These are phyloP conservation scores for Drosophila pectinifera DNA, from an alignment of 1,140 invertebrate species.

Conservation along the genomic window DNA sequence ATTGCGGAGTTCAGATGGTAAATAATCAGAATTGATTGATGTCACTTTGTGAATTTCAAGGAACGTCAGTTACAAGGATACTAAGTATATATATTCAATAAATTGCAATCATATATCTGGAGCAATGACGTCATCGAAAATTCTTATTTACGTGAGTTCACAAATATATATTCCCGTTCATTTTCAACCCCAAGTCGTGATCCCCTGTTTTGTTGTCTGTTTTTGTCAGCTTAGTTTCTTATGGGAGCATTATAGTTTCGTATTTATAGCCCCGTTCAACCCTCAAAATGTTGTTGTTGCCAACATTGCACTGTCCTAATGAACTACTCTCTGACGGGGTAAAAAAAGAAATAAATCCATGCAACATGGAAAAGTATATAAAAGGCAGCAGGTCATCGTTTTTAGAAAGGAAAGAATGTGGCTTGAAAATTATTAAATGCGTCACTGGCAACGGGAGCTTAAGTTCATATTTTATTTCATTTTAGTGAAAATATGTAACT, in stretches of 20 bases:
- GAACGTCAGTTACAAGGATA: not conserved
- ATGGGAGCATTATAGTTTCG: slow-evolving; percentile 43
- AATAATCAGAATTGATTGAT: slow-evolving; percentile 44
- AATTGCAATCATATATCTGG: slow-evolving; percentile 31
- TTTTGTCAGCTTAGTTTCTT: slow-evolving; percentile 52
- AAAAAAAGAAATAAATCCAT: slow-evolving; percentile 26
- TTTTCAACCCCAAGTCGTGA: slow-evolving; percentile 41
- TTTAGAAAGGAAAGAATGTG: not conserved
- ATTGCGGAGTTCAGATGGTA: slow-evolving; percentile 26
- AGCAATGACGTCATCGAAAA: slow-evolving; percentile 44
- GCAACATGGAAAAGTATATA: slow-evolving; percentile 41
- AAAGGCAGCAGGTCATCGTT: slow-evolving; percentile 24
- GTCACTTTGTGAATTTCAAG: too few relatives aligned
- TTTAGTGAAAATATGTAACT: too few relatives aligned
- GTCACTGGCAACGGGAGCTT: not conserved
- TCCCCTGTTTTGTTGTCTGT: slow-evolving; percentile 49
- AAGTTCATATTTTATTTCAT: not conserved
- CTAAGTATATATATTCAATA: slow-evolving; percentile 10
- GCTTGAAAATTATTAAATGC: not conserved
- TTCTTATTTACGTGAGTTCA: slow-evolving; percentile 34
- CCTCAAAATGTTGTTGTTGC: slow-evolving; percentile 46
- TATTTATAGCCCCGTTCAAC: slow-evolving; percentile 51
- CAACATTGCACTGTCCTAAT: slow-evolving; percentile 49
- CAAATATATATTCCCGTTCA: slow-evolving; percentile 25
- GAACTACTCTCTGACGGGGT: slow-evolving; percentile 37